Evolutionary conservation across 2,113 vertebrate species (phyloP), one percentile per base, ranked within the genome.

Genomic region (Silurus glanis): DNA sequence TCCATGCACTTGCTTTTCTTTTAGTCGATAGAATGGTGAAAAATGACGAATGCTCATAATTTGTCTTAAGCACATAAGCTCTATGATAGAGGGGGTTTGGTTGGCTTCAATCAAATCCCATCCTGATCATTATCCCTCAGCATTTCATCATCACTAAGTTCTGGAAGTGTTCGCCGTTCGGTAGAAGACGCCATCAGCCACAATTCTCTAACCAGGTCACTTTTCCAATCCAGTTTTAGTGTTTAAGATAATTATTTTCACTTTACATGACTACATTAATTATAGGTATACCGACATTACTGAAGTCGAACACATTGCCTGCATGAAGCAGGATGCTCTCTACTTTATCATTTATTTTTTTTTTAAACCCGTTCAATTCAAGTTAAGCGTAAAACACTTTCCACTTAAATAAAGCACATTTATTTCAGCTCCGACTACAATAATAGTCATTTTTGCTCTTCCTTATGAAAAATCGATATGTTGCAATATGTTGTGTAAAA

Each of bases 121-220:
- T 82, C 49, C n/a, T 67, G 45, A 78, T 83, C 25, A 67, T 76
- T 69, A 67, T 86, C 28, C 72, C 45, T 55, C 71, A 64, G 58
- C 23, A 76, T 87, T 71, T 74, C 69, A 53, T 83, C 80, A 87
- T 9, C n/a, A 13, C 25, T 64, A 55, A 49, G 17, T 25, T 23
- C 55, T n/a, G 37, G 23, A 72, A 51, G 66, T 61, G 9, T 67
- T n/a, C 12, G 25, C 17, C 9, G 37, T 49, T 51, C 47, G 49
- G 21, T 58, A 80, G 62, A 85, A 45, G 56, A 19, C 74, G 55
- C 78, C 49, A 17, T 58, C 13, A 78, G 78, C 51, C n/a, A 21
- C 47, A 16, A 4, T 62, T 5, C 17, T 51, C 16, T 51, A 76
- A 85, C 53, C 72, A 37, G 56, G 23, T 72, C 79, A 74, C 25